Conservation (phyloP, 2,113 vertebrate species). For the Hydropotes inermis region DNA sequence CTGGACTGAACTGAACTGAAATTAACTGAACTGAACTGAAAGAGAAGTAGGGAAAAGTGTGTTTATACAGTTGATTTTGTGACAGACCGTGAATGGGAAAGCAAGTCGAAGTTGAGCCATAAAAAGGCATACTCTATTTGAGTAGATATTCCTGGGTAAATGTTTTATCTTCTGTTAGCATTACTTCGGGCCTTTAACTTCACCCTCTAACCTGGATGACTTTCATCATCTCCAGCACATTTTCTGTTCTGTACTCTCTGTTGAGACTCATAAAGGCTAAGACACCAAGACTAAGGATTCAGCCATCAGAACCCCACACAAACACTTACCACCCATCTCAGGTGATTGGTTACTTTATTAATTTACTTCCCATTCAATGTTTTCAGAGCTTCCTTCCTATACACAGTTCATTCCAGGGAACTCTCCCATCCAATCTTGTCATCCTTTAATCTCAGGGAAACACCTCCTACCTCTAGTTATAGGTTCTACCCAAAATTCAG, state of each 20-base stretch:
- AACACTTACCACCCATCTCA: not conserved
- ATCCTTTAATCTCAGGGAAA: not conserved
- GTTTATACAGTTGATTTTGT: not conserved
- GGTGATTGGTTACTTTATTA: not conserved
- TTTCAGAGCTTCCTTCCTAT: not conserved
- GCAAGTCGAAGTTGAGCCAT: accelerated
- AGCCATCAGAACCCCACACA: not conserved
- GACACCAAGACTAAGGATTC: not conserved
- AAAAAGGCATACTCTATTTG: not conserved
- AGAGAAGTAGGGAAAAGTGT: not conserved
- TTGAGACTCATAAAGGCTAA: not conserved
- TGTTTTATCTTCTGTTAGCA: not conserved
- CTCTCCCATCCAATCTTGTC: not conserved
- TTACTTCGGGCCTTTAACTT: not conserved
- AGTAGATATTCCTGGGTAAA: not conserved
- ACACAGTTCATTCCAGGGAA: not conserved
- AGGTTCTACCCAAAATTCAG: not conserved
- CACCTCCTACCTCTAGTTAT: not conserved
- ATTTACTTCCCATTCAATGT: not conserved
- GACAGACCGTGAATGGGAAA: not conserved
- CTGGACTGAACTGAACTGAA: too few species aligned
- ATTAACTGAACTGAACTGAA: too few species aligned
- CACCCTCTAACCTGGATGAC: not conserved
- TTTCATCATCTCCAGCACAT: not conserved
- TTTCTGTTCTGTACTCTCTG: not conserved